Conservation (phyloP, 2,888 invertebrate species). For the Tanytarsus gracilentus region DNA sequence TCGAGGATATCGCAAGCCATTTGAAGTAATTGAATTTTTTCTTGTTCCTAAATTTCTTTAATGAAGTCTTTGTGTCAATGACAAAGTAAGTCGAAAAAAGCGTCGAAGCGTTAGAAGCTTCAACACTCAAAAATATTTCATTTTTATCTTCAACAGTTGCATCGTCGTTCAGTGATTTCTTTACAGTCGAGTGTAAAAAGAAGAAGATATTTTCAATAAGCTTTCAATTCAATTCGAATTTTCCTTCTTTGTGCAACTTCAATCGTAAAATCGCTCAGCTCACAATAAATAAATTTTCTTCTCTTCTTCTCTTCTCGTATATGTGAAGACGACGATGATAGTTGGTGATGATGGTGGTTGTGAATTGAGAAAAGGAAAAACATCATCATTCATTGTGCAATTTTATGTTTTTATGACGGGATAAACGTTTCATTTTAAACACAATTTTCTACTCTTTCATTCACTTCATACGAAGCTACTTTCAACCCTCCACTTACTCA, state of each 20-base stretch:
- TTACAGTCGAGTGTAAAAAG: background rate
- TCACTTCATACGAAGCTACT: background rate
- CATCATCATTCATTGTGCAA: constrained; percentile 23
- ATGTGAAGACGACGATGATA: too few relatives aligned
- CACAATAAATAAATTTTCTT: background rate
- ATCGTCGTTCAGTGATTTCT: background rate
- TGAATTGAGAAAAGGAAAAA: background rate
- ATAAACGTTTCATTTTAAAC: constrained; percentile 23
- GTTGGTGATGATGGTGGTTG: too few relatives aligned
- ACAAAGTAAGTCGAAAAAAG: constrained; percentile 12
- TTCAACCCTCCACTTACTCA: background rate
- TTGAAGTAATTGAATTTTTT: too few relatives aligned
- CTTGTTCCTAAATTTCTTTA: too few relatives aligned
- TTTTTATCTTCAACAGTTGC: background rate
- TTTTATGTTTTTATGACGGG: constrained; percentile 21
- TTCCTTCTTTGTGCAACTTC: too few relatives aligned
- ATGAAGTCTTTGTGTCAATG: too few relatives aligned
- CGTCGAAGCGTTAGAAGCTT: constrained; percentile 8
- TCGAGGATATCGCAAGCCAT: too few relatives aligned
- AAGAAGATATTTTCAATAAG: background rate
- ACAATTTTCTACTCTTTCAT: constrained; percentile 19
- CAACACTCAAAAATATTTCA: background rate
- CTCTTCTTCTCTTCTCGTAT: too few relatives aligned
- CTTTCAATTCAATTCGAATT: too few relatives aligned
- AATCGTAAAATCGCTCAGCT: constrained; percentile 17